A percentile compares a stretch with the other conserved stretches of the same genome.
Evolutionary conservation across 2,888 invertebrate species (phyloP).

Genomic region (Eupithecia subfuscata): DNA sequence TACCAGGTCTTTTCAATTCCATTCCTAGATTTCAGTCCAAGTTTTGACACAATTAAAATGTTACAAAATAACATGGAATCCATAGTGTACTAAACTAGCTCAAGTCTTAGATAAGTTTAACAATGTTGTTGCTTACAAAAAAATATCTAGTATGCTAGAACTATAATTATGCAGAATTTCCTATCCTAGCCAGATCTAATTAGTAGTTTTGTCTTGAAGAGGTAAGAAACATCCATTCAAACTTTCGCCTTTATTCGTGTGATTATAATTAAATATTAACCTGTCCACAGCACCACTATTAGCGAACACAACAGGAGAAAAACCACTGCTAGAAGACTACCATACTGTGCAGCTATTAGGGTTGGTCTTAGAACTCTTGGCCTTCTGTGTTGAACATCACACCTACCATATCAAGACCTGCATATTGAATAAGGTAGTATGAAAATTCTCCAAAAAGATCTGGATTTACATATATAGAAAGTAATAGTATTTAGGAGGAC

Average conservation of each 20-base stretch:
- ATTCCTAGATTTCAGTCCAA: neutral
- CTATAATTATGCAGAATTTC: neutral
- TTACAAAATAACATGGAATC: too few species aligned
- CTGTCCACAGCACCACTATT: constrained; percentile 91
- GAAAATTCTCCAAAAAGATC: neutral
- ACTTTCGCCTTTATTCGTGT: neutral
- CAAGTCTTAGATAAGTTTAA: too few species aligned
- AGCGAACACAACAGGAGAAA: constrained; percentile 95
- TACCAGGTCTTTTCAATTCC: neutral
- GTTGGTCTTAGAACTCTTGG: constrained; percentile 96
- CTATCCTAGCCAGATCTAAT: neutral
- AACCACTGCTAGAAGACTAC: constrained; percentile 96
- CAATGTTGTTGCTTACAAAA: too few species aligned
- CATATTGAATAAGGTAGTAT: constrained; percentile 92
- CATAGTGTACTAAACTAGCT: too few species aligned
- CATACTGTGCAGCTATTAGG: constrained; percentile 98
- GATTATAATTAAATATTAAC: neutral
- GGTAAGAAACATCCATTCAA: neutral
- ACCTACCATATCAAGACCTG: constrained; percentile 99
- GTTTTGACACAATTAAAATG: neutral
- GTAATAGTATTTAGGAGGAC: neutral
- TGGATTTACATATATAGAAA: too few species aligned
- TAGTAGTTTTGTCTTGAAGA: neutral
- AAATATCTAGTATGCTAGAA: too few species aligned
- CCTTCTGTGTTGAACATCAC: constrained; percentile 99